A percentile compares a stretch with the other conserved stretches of the same genome.
Evolutionary conservation across 2,797 vertebrate species (phyloP).

Genomic region (Scomberomorus guttatus): DNA sequence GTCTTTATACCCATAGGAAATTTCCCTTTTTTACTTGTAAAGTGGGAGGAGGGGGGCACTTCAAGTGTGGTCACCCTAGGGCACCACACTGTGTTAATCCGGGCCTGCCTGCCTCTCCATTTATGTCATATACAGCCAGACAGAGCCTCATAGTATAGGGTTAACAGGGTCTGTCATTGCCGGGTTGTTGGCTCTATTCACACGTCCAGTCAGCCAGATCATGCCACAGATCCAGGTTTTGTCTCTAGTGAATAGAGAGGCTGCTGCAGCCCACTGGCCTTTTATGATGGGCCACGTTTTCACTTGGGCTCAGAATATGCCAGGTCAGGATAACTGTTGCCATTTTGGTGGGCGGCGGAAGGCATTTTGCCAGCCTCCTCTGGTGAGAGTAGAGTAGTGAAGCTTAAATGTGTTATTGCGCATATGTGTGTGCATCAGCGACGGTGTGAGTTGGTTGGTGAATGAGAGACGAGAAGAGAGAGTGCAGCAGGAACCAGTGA

Average conservation of each 20-base stretch:
- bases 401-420: constrained; percentile 59
- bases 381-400: constrained; percentile 46
- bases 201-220: constrained; percentile 75
- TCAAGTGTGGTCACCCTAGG: too few species aligned
- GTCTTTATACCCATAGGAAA: too few species aligned
- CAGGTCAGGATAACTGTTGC: constrained; percentile 85
- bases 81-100: too few species aligned
- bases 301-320: constrained; percentile 82
- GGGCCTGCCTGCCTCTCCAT: constrained; percentile 23
- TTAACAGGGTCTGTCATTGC: constrained; percentile 74
- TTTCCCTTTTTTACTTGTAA: too few species aligned
- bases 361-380: constrained; percentile 74
- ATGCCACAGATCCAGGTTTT: constrained; percentile 85
- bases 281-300: constrained; percentile 78
- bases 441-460: constrained; percentile 33
- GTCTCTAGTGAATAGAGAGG: constrained; percentile 84
- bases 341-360: constrained; percentile 70
- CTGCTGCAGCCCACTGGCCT: constrained; percentile 73
- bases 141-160: constrained; percentile 51
- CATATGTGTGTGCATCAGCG: constrained; percentile 30
- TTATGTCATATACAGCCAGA: constrained; percentile 34
- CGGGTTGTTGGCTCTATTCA: constrained; percentile 84
- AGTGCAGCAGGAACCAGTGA: constrained; percentile 18
- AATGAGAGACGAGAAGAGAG: constrained; percentile 43
- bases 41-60: too few species aligned